Evolutionary conservation across 1,140 invertebrate species (phyloP), one percentile per base, ranked within the genome.

Genomic region (Bombus huntii): DNA sequence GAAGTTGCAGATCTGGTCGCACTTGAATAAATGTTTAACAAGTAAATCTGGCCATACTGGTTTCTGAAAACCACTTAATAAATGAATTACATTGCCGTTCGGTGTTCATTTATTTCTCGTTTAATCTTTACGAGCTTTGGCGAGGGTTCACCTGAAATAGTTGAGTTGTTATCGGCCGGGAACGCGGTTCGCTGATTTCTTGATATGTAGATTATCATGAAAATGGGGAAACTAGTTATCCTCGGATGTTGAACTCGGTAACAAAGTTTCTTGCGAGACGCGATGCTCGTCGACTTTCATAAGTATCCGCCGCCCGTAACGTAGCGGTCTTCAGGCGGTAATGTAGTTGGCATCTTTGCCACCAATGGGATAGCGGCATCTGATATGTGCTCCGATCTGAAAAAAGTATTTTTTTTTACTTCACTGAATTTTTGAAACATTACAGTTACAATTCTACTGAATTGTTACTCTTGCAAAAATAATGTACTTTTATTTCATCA

Each of bases 301-400:
- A 83, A 80, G 81, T 93, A 92, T 87, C 90, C 75, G 87, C 92
- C n/a, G 91, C 34, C 85, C 87, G 83, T 90, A 91, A 90, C 81
- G 86, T 83, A 89, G 86, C 87, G 89, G 86, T 91, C 92, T 83
- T 89, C 92, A 72, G 71, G 80, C 83, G 93, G 91, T 94, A 94
- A 93, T 88, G 89, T 85, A 94, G 93, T 83, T 91, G 77, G 78
- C 92, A 88, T 57, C 72, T 81, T 85, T 93, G 91, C 86, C 92
- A 34, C 57, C 83, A 12, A 78, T 80, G 81, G 84, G 53, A 68
- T 39, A 68, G 15, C 22, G 44, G 25, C 28, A 34, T 47, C 0
- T 12, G 12, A 5, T 6, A 10, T 2, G 5, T 22, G 3, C n/a
- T 42, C 9, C 9, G 4, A 31, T n/a, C 18, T 39, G 1, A 13